Evolutionary conservation across 35 echinoderm and acorn worm species (phyloP), one percentile per base, ranked within the genome.

Genomic region (Ophiothrix spiculata): DNA sequence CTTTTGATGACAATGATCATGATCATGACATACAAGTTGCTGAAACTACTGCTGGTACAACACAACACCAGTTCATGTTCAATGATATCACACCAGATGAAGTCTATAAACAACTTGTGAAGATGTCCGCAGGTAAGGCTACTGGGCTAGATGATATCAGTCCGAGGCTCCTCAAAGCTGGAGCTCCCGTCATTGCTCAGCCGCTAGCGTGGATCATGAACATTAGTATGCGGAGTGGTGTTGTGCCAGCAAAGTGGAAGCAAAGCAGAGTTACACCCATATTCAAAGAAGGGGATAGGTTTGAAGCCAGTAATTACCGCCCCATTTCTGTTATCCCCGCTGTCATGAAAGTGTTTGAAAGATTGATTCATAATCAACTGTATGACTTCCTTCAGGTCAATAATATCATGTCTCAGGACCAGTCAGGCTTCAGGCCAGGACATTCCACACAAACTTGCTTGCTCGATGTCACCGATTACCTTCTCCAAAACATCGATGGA

Each of bases 311-410:
- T 10, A 84, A 90, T 35, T 90, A 90, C 33, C 38, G 80, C 32
- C 88, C 88, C 31, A 90, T 90, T 4, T 90, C 88, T 40, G 88
- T 90, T 3, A 1, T 90, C 23, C 88, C 88, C 34, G 80, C 84
- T 39, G 33, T 84, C 31, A 75, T 40, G 23, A 90, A 90, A 37
- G 32, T 90, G 37, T 56, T 90, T 1, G 88, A 90, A 84, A 90
- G 75, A 77, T 38, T 35, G 36, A 32, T 87, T 16, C 74, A 87
- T 79, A 87, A 56, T 56, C 85, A 87, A 21, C 33, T 87, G 11
- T 78, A 77, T 49, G 21, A 46, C 12, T 79, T 15, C 12, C 38
- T 56, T 4, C 17, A 28, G 17, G 10, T 25, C 36, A 85, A 85
- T 74, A 63, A 85, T 38, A 31, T 45, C 36, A 31, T 83, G 10